These are phyloP conservation scores for Paraescarpia echinospica DNA, from an alignment of 1,140 invertebrate species.

Conservation along the genomic window DNA sequence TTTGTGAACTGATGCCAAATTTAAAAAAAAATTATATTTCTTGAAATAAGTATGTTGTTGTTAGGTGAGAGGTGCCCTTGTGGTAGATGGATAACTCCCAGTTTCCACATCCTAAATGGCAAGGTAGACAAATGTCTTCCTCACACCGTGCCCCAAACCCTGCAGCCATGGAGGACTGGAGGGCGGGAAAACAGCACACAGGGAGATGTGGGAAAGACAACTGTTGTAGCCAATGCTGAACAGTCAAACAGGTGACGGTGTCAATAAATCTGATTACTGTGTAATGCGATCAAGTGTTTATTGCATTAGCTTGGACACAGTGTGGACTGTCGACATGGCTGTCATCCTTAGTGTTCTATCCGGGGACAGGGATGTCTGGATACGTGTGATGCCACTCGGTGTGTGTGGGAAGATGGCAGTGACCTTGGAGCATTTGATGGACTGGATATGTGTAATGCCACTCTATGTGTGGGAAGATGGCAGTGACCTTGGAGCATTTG, in stretches of 20 bases:
- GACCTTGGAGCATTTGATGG: no score
- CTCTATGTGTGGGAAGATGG: neutral
- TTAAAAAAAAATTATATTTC: no score
- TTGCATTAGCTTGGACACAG: neutral
- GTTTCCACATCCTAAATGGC: slow-evolving; percentile 52
- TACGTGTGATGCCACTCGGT: neutral
- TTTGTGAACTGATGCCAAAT: no score
- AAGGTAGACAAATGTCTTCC: slow-evolving; percentile 45
- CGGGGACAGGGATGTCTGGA: neutral
- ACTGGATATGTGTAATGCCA: neutral
- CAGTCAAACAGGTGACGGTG: neutral
- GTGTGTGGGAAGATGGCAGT: neutral
- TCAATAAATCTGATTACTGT: neutral
- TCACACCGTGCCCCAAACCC: neutral
- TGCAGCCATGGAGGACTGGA: neutral
- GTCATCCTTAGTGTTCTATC: neutral
- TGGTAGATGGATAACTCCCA: slow-evolving; percentile 54
- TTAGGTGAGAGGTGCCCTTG: slow-evolving; percentile 51
- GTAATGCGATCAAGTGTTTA: neutral
- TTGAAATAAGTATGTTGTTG: no score
- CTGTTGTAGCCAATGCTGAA: neutral
- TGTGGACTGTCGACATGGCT: neutral
- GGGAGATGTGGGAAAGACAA: neutral
- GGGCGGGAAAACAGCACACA: neutral
- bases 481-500: no score